Evolutionary conservation across 2,797 vertebrate species (phyloP).

Genomic region (Acanthurus leucopareius): DNA sequence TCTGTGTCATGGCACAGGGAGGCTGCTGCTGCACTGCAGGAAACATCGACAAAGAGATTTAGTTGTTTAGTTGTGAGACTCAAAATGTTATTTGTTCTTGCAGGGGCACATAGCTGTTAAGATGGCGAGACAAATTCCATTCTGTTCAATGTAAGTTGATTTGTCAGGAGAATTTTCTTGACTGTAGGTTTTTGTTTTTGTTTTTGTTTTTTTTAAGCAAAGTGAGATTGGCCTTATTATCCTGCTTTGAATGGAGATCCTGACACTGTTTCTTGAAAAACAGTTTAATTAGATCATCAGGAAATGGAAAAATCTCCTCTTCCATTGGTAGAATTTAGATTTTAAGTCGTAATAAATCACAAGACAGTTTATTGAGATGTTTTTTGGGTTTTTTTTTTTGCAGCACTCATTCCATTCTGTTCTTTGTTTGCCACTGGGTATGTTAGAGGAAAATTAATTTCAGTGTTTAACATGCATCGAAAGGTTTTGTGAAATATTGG

Average conservation of each 20-base stretch:
- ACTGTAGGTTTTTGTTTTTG: constrained; percentile 1
- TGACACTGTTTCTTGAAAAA: constrained; percentile 10
- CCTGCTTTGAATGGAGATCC: constrained; percentile 12
- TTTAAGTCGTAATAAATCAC: neutral
- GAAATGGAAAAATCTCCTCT: constrained; percentile 28
- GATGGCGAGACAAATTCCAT: constrained; percentile 7
- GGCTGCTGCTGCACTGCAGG: constrained; percentile 42
- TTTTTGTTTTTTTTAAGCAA: constrained; percentile 16
- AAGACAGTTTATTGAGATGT: neutral
- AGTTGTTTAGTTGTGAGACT: constrained; percentile 9
- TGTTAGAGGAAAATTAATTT: neutral
- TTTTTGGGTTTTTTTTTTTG: neutral
- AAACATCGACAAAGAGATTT: constrained; percentile 19
- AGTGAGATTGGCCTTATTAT: constrained; percentile 5
- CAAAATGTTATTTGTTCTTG: constrained; percentile 3
- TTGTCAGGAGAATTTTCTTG: constrained; percentile 30
- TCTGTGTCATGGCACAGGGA: constrained; percentile 38
- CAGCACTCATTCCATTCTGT: neutral
- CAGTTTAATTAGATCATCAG: constrained; percentile 20
- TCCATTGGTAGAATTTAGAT: neutral
- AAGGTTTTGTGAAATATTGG: constrained; percentile 6
- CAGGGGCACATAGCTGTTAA: constrained; percentile 20
- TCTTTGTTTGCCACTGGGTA: neutral
- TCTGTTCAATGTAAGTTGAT: constrained; percentile 4
- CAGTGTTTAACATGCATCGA: neutral